Conservation (phyloP, 2,797 vertebrate genomes). For the Mus minutoides region DNA sequence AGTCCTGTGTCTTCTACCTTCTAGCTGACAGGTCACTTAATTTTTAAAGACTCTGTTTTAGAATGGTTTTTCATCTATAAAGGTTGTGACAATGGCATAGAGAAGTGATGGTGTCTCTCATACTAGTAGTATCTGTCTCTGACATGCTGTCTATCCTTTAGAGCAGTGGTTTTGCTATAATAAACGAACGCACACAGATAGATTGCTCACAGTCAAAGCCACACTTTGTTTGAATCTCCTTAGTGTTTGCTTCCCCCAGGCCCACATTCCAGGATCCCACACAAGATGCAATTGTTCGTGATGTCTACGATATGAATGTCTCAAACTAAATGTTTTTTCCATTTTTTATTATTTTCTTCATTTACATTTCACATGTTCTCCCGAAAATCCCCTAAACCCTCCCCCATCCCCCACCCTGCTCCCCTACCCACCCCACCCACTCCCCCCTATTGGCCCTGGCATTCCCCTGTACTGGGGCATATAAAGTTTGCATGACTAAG, state of each 20-base stretch:
- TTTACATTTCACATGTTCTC: no score
- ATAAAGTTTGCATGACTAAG: no score
- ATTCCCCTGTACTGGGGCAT: no score
- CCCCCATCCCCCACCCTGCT: no score
- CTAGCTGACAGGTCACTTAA: background rate
- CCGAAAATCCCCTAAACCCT: no score
- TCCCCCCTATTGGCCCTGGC: no score
- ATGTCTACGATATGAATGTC: background rate
- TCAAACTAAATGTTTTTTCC: background rate
- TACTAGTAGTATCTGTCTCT: background rate
- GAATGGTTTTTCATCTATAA: slow-evolving; percentile 13
- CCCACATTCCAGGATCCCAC: background rate
- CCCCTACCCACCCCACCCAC: no score
- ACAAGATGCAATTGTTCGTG: background rate
- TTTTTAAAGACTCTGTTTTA: background rate
- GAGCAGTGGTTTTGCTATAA: background rate
- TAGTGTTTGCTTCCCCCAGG: background rate
- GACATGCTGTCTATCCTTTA: background rate
- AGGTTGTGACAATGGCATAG: background rate
- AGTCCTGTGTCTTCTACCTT: background rate
- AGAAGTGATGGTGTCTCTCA: background rate
- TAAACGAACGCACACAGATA: background rate
- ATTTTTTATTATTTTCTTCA: no score
- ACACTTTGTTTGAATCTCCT: background rate
- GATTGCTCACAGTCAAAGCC: background rate